Base-by-base conservation (phyloP, 1,140 invertebrate genomes). In the Triops longicaudatus region DNA sequence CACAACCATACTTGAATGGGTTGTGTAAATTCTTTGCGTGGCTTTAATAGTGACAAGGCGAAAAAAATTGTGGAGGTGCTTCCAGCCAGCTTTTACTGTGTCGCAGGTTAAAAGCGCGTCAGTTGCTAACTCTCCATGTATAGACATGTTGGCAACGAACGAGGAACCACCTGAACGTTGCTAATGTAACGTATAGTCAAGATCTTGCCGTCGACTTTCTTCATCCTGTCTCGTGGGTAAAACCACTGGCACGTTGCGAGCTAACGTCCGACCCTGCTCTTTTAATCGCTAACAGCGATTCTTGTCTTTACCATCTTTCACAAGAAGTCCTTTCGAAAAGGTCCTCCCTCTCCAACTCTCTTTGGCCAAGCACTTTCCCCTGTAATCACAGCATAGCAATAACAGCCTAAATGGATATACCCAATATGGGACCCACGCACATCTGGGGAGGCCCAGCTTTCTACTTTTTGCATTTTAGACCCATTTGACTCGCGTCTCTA, bases 381-480 rank as follows among this genome's bases (percentile, higher is more conserved):
- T 37, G 14, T 63, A 63, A 22, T 63, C 50, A 63, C 22, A 63
- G 14, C 50, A 63, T 63, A 63, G 50, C 14, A 63, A 63, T 63
- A 63, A 63, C 50, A 63, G 50, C 50, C 50, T 63, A 63, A 63
- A 22, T 63, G 50, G 50, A 63, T 63, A 63, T 63, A 63, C 50
- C 50, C 50, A 63, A 63, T 63, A 63, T 63, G 50, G 50, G 50
- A 63, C 22, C 50, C 50, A 63, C 50, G 22, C 31, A 37, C 31
- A 37, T 37, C 50, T 63, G 14, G 50, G 50, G 50, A 63, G 9
- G 9, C 14, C 17, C 17, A 63, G 10, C 17, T 63, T 63, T 22
- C 50, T 0, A n/a, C 10, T 63, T 22, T 22, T 63, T 63, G 31
- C 22, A n/a, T 22, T 63, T 63, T 17, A 11, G 50, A 22, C 50